A percentile compares a stretch with the other conserved stretches of the same genome.
Evolutionary conservation across 2,888 invertebrate species (phyloP).

Genomic region (Eupithecia pulchellata): DNA sequence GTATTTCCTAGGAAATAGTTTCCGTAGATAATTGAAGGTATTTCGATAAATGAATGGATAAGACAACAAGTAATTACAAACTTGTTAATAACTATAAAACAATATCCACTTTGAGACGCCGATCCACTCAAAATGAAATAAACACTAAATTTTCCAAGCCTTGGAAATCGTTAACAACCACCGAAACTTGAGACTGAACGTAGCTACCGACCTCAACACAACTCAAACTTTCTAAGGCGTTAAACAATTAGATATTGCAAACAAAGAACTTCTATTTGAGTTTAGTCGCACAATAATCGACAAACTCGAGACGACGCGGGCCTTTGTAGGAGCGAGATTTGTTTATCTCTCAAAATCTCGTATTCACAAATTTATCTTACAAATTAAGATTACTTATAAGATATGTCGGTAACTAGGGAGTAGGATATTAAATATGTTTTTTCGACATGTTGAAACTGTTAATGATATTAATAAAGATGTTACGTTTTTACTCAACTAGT

Average conservation of each 20-base stretch:
- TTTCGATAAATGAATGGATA: background rate
- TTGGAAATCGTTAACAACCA: slow-evolving; percentile 25
- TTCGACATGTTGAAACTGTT: no score
- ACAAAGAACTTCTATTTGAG: slow-evolving; percentile 35
- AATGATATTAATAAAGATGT: no score
- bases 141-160: slow-evolving; percentile 16
- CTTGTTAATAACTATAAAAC: background rate
- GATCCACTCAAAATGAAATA: background rate
- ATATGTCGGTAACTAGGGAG: no score
- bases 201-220: slow-evolving; percentile 21
- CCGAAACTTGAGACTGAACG: slow-evolving; percentile 23
- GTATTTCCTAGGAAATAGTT: no score
- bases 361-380: background rate
- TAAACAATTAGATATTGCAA: slow-evolving; percentile 36
- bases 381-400: no score
- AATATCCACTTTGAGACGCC: slow-evolving; percentile 4
- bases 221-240: slow-evolving; percentile 33
- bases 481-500: no score
- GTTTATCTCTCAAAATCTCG: slow-evolving; percentile 14
- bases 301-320: slow-evolving; percentile 28
- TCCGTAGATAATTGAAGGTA: background rate
- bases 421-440: no score
- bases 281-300: slow-evolving; percentile 30
- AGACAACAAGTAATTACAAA: background rate
- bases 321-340: slow-evolving; percentile 16